These are phyloP conservation scores for Gryon sp. DNA, from an alignment of 1,140 invertebrate genomes.

Conservation along the genomic window DNA sequence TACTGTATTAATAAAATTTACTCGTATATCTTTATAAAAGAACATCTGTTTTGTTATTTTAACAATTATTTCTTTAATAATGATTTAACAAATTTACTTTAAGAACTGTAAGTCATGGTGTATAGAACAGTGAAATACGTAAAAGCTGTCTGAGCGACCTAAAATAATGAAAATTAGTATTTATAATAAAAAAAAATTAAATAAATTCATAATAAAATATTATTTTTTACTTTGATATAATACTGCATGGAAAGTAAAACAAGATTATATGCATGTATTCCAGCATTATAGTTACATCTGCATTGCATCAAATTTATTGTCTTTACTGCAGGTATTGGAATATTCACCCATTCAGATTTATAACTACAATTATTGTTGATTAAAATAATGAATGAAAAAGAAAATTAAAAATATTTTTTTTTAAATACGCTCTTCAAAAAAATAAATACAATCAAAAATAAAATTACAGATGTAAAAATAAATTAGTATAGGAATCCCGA, in stretches of 20 bases:
- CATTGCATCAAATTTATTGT: slow-evolving; percentile 11
- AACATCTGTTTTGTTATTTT: too few species aligned
- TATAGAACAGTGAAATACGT: slow-evolving; percentile 20
- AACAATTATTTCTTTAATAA: not conserved
- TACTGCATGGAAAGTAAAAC: slow-evolving; percentile 16
- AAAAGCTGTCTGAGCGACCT: slow-evolving; percentile 11
- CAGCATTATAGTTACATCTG: slow-evolving; percentile 26
- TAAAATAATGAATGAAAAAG: not conserved
- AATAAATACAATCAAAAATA: too few species aligned
- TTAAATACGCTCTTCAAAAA: too few species aligned
- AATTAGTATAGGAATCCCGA: too few species aligned
- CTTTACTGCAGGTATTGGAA: slow-evolving; percentile 2
- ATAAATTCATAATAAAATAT: not conserved
- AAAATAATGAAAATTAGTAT: too few species aligned
- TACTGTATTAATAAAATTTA: slow-evolving; percentile 9
- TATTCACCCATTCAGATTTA: slow-evolving; percentile 3
- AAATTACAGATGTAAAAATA: too few species aligned
- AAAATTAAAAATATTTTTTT: too few species aligned
- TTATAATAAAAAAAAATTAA: not conserved
- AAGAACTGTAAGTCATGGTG: slow-evolving; percentile 4
- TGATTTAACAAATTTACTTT: not conserved
- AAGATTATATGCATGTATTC: slow-evolving; percentile 15
- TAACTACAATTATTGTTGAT: slow-evolving; percentile 18
- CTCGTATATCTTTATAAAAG: slow-evolving; percentile 18
- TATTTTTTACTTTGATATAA: slow-evolving; percentile 18